Evolutionary conservation across 2,797 vertebrate genomes (phyloP), one percentile per base, ranked within the genome.

Genomic region (Cygnus olor): DNA sequence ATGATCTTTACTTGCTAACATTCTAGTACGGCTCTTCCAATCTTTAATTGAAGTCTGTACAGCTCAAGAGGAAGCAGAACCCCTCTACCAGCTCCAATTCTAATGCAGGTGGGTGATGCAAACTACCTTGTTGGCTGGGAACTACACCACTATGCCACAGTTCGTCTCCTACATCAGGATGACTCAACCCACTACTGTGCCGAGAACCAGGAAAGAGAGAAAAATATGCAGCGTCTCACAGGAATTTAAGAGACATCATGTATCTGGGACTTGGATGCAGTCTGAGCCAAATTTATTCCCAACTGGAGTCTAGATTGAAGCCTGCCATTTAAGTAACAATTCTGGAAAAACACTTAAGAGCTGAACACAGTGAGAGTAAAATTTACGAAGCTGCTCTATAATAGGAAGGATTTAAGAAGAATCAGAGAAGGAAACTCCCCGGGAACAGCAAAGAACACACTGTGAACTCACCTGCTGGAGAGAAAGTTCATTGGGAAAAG

Each of bases 401-500:
- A 6, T 11, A 11, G n/a, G 36, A 44, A 0, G 38, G 64, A 21
- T 21, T 8, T 30, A 27, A 15, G 73, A 34, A 2, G 24, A 51
- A 7, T 0, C 0, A 1, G 45, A 82, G 63, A 27, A 64, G 22
- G 0, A 6, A 21, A 2, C 11, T 49, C 18, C 58, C 60, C 0
- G 0, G 57, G 20, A 74, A 42, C 0, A 15, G 53, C 0, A 5
- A 19, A 11, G 42, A 14, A 4, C 6, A 8, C 7, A 7, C 2
- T 88, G 90, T 32, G 47, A 28, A 54, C 94, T 72, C 97, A 99
- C 99, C 98, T 99, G 99, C 18, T 99, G 99, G 22, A 99, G 98
- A 13, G 99, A 99, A 90, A 99, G 98, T 90, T 99, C 99, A 8
- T 98, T 99, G 95, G 99, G 99, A 95, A 99, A 99, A 82, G 98